Evolutionary conservation across 2,888 invertebrate species (phyloP), one percentile per base, ranked within the genome.

Genomic region (Lochmaea crataegi): DNA sequence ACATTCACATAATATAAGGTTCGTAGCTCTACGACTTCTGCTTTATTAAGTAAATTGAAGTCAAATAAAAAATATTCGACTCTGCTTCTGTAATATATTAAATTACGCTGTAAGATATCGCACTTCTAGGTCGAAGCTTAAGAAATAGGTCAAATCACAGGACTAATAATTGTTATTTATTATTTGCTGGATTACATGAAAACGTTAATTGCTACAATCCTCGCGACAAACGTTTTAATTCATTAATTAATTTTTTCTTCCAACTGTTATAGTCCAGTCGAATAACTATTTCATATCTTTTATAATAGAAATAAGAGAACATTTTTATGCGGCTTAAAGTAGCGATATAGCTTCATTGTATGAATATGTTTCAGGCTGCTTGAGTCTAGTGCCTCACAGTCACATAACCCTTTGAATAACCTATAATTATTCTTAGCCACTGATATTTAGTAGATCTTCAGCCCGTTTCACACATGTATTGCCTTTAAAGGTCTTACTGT

Each of bases 221-320:
- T 56, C n/a, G 16, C 48, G 65, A 32, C 63, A 41, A 41, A 42
- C 63, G 16, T 16, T 41, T 63, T 63, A 48, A 65, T 48, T 53
- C n/a, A 22, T 14, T 12, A 16, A n/a, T 26, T 22, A 5, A 41
- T 16, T 57, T 72, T 76, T 76, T 75, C 76, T 75, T 70, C 65
- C 1, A 56, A 56, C 56, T 22, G 22, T 9, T 11, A 56, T 56
- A 56, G 56, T 18, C 16, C 16, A 56, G 56, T 56, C 9, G 9
- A 38, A 38, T 38, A 38, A 38, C 32, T 6, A 38, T 7, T 38
- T 38, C 5, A 38, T 38, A 38, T 38, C 32, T 38, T 38, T 38
- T 38, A 38, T 38, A 6, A 32, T 6, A 32, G 32, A 32, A 32
- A 6, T 32, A 38, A 38, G 32, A 38, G 32, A 38, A 9, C 7